A percentile compares a stretch with the other conserved stretches of the same genome.
Conservation (phyloP, 1,140 invertebrate genomes). For the Tetragonula clypearis region DNA sequence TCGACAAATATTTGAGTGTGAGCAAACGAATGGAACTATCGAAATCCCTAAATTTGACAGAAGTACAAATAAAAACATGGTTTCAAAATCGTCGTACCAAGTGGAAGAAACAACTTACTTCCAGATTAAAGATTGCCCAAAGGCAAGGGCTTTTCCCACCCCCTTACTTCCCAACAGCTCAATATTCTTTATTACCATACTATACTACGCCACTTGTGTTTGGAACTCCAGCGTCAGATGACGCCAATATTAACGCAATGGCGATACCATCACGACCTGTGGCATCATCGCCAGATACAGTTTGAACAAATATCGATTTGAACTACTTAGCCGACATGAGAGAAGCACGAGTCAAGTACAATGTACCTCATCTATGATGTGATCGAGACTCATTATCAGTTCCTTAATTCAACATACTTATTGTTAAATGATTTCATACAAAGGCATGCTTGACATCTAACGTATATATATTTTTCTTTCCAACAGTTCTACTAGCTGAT, state of each 20-base stretch:
- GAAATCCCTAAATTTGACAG: slow-evolving; percentile 92
- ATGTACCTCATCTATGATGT: slow-evolving; percentile 1
- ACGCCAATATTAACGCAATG: slow-evolving; percentile 42
- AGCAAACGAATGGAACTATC: slow-evolving; percentile 97
- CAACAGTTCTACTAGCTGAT: background rate
- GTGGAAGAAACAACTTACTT: slow-evolving; percentile 97
- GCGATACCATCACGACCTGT: slow-evolving; percentile 46
- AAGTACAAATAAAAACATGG: slow-evolving; percentile 99
- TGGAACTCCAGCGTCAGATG: slow-evolving; percentile 55
- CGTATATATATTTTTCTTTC: background rate
- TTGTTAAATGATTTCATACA: background rate
- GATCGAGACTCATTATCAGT: background rate
- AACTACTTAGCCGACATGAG: slow-evolving; percentile 50
- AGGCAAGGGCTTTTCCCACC: slow-evolving; percentile 90
- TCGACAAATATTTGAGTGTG: slow-evolving; percentile 97
- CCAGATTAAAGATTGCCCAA: slow-evolving; percentile 92
- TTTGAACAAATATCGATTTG: slow-evolving; percentile 42
- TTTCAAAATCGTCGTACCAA: slow-evolving; percentile 97
- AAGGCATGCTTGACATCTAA: background rate
- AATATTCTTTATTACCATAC: slow-evolving; percentile 84
- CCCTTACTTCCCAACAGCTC: slow-evolving; percentile 86
- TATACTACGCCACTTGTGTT: slow-evolving; percentile 74
- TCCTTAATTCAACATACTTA: slow-evolving; percentile 13
- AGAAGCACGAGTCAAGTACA: slow-evolving; percentile 33
- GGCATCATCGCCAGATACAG: slow-evolving; percentile 57